Conservation (phyloP, 1,140 invertebrate genomes). For the Drosophila parvula region DNA sequence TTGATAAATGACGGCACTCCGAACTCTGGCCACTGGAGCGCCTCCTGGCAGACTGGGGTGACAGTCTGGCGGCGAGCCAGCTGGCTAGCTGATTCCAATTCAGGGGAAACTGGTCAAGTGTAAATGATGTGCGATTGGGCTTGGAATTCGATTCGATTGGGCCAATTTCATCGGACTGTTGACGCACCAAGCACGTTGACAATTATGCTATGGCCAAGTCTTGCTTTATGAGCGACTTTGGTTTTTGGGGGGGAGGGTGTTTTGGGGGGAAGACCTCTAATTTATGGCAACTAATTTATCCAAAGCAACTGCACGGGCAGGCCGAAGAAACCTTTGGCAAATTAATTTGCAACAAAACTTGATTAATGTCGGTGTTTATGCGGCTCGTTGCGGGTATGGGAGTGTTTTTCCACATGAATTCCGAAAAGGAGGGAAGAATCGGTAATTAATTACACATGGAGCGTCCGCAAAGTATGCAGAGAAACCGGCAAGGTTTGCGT, state of each 20-base stretch:
- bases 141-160: slow-evolving; percentile 59
- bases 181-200: slow-evolving; percentile 43
- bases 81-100: slow-evolving; percentile 35
- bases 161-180: slow-evolving; percentile 54
- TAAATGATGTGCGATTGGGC: slow-evolving; percentile 64
- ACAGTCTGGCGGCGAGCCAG: slow-evolving; percentile 41
- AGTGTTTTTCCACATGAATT: slow-evolving; percentile 41
- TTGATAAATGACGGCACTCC: slow-evolving; percentile 55
- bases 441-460: slow-evolving; percentile 55
- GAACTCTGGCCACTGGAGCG: slow-evolving; percentile 9
- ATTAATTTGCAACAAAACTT: slow-evolving; percentile 65
- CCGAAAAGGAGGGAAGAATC: slow-evolving; percentile 41
- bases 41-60: slow-evolving; percentile 4
- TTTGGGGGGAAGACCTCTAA: slow-evolving; percentile 21
- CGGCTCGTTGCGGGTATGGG: slow-evolving; percentile 15
- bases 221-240: slow-evolving; percentile 30
- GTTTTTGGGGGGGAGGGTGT: not conserved
- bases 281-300: slow-evolving; percentile 57
- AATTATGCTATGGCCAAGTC: slow-evolving; percentile 35
- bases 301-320: slow-evolving; percentile 13
- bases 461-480: slow-evolving; percentile 44
- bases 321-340: slow-evolving; percentile 47
- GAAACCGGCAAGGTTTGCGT: not conserved
- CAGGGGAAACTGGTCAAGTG: slow-evolving; percentile 53
- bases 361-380: slow-evolving; percentile 62